Evolutionary conservation across 2,113 vertebrate genomes (phyloP).

Genomic region (Sterrhoptilus dennistouni): DNA sequence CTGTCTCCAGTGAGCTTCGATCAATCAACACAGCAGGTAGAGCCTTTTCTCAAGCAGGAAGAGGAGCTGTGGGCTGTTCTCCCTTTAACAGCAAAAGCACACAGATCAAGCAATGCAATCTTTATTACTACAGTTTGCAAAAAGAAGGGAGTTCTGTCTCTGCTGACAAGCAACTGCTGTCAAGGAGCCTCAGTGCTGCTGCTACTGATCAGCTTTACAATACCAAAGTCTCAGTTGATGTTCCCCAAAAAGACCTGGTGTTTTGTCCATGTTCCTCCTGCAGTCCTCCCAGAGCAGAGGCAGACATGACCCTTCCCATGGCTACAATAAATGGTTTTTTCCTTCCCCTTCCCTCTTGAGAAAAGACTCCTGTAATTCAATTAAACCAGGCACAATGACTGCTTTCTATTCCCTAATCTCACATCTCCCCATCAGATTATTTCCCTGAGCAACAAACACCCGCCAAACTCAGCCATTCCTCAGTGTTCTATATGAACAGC

Average conservation of each 20-base stretch:
- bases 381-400: neutral
- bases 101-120: neutral
- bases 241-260: neutral
- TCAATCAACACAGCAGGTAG: conserved; percentile 55
- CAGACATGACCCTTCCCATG: neutral
- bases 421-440: neutral
- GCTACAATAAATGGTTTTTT: neutral
- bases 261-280: neutral
- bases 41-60: neutral
- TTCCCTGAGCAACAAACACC: neutral
- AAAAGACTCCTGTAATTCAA: neutral
- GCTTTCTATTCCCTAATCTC: neutral
- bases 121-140: neutral
- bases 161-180: conserved; percentile 1
- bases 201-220: neutral
- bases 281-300: neutral
- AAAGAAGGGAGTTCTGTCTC: neutral
- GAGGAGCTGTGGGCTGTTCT: conserved; percentile 10
- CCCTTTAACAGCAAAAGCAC: neutral
- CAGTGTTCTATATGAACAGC: neutral
- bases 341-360: neutral
- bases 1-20: conserved; percentile 1
- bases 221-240: neutral
- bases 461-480: neutral
- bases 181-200: neutral